Base-by-base conservation (phyloP, 2,113 vertebrate species). In the Chionodraco myersi region DNA sequence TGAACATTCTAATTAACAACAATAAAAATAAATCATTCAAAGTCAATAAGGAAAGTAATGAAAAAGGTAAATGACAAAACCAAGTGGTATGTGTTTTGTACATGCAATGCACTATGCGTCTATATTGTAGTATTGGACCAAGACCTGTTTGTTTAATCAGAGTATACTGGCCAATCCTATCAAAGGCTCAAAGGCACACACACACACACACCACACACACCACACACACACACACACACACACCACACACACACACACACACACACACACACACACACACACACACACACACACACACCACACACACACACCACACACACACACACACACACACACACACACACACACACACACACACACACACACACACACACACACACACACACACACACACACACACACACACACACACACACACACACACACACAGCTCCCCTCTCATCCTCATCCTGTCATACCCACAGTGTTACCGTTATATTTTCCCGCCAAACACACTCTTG, bases 401-500 rank as follows among this genome's bases (percentile, higher is more conserved):
- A 72, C 64, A n/a, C n/a, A 51, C 44, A 66, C 51, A 58, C 10
- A 65, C 65, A 23, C 45, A 61, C 56, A 54, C 30, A 58, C 48
- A 36, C 15, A 16, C 36, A 10, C 59, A 23, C 30, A 65, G 45
- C 21, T 61, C 63, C n/a, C 30, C 30, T 69, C 44, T 84, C 23
- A 3, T 14, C 18, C 63, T 34, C 10, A 2, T 10, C 18, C 45
- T 48, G 57, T 83, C 36, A 74, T 26, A 70, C 18, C 36, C 74
- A 52, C 59, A 58, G 48, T 12, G 62, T 30, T 63, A 58, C 79
- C 60, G 26, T 80, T 66, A 79, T 70, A 36, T 51, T 34, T 72
- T 74, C 71, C 79, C 83, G 72, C 82, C 82, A 68, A 79, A 79
- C 80, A 52, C 73, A 23, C 81, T 80, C 63, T 82, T 80, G 86